phyloP scores from a whole-genome alignment of 2,888 invertebrate species.

The Tenthredo livida region DNA sequence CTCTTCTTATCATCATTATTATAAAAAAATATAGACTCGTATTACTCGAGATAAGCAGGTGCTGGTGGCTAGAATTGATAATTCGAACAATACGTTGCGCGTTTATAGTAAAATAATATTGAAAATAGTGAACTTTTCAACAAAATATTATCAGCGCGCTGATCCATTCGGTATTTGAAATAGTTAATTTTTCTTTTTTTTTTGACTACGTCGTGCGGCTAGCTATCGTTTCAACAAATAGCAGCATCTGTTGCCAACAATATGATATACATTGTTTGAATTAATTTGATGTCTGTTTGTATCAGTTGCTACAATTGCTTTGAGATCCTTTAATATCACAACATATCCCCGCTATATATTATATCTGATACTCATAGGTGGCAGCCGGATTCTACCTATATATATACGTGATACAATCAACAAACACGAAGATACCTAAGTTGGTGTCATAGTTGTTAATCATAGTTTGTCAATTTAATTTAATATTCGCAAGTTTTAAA shows the following conservation, averaged over 20 bases:
- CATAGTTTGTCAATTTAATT: not conserved
- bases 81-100: not conserved
- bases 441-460: slow-evolving; percentile 19
- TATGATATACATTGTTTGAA: not conserved
- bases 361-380: slow-evolving; percentile 35
- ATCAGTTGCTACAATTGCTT: slow-evolving; percentile 68
- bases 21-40: slow-evolving; percentile 51
- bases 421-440: not conserved
- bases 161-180: not conserved
- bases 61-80: slow-evolving; percentile 16
- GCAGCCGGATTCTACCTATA: slow-evolving; percentile 21
- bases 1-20: slow-evolving; percentile 25
- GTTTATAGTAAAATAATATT: slow-evolving; percentile 9
- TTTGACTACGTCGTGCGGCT: not conserved
- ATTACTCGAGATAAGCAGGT: slow-evolving; percentile 51
- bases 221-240: slow-evolving; percentile 17
- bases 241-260: not conserved
- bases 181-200: not conserved
- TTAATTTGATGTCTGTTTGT: slow-evolving; percentile 38
- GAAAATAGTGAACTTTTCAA: not conserved
- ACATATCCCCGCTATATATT: slow-evolving; percentile 61
- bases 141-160: not conserved
- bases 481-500: not conserved
- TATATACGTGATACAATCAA: not conserved
- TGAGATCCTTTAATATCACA: slow-evolving; percentile 73